These are phyloP conservation scores for Prionailurus viverrinus DNA, from an alignment of 2,113 vertebrate genomes.

Conservation along the genomic window DNA sequence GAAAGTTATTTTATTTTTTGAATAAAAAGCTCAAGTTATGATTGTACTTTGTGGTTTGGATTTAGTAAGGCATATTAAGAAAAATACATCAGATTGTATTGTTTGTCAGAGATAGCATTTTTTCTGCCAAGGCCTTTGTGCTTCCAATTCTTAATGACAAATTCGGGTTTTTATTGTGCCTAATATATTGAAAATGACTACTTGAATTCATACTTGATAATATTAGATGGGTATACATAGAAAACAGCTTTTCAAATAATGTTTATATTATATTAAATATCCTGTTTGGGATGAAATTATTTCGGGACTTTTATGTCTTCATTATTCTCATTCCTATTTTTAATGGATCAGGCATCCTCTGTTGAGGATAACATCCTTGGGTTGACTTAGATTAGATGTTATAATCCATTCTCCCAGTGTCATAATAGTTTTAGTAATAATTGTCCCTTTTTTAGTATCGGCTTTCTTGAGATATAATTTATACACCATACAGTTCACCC, in stretches of 20 bases:
- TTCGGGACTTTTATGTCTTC: conserved; percentile 33
- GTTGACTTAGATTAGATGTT: conserved; percentile 3
- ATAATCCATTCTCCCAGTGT: neutral
- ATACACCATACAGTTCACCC: neutral
- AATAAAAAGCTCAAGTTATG: neutral
- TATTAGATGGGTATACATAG: neutral
- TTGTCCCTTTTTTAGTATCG: neutral
- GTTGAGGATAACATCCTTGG: neutral
- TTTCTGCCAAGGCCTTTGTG: conserved; percentile 35
- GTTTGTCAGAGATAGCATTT: neutral
- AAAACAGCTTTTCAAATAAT: neutral
- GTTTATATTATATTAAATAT: neutral
- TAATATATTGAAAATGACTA: neutral
- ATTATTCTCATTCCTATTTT: neutral
- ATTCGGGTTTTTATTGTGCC: neutral
- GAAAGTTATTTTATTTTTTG: neutral
- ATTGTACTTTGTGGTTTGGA: neutral
- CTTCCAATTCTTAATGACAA: neutral
- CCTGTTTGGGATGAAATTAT: neutral
- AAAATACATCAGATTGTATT: conserved; percentile 30
- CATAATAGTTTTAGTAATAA: neutral
- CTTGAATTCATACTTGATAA: conserved; percentile 28
- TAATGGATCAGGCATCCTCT: neutral
- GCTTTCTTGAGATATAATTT: neutral
- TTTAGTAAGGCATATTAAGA: conserved; percentile 2